phyloP scores from a whole-genome alignment of 2,113 vertebrate species.

The Apteryx owenii region DNA sequence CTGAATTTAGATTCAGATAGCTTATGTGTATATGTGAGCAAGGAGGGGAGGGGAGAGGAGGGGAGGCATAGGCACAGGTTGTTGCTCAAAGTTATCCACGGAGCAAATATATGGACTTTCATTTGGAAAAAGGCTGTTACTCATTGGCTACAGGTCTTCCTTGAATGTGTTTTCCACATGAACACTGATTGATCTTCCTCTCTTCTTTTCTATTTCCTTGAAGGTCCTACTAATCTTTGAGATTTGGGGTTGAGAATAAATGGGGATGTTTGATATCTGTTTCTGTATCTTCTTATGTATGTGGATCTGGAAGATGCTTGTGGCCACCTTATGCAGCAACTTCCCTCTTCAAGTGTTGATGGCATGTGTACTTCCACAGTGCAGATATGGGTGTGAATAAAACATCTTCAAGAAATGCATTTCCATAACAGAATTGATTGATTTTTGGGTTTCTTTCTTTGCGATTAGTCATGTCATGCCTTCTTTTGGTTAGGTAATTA shows the following conservation, averaged over 20 bases:
- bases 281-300: background rate
- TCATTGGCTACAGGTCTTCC: background rate
- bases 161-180: background rate
- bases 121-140: background rate
- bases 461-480: background rate
- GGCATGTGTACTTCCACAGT: background rate
- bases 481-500: background rate
- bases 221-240: background rate
- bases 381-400: background rate
- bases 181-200: background rate
- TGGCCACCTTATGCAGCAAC: background rate
- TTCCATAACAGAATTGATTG: background rate
- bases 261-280: background rate
- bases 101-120: background rate
- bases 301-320: background rate
- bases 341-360: background rate
- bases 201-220: background rate
- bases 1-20: background rate
- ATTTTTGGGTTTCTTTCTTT: background rate
- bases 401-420: background rate
- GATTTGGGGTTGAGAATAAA: background rate
- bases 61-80: accelerated
- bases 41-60: background rate
- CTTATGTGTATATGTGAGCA: background rate
- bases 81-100: background rate